Conservation (phyloP, 2,113 vertebrate genomes). For the Columba livia region DNA sequence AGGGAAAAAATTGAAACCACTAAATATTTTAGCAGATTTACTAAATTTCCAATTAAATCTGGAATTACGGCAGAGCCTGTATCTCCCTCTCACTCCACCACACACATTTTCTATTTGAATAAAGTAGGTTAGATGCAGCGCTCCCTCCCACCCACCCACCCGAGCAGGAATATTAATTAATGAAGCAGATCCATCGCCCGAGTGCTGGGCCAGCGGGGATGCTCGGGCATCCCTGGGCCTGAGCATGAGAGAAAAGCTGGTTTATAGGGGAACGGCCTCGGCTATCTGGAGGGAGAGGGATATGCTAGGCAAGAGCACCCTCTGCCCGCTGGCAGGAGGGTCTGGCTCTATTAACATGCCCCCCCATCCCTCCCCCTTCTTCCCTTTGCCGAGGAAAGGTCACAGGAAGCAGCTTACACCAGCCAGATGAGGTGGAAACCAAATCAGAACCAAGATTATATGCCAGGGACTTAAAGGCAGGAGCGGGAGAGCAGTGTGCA, state of each 20-base stretch:
- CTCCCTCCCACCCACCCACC: constrained; percentile 12
- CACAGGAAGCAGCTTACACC: constrained; percentile 56
- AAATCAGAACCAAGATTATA: constrained; percentile 68
- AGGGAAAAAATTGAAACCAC: constrained; percentile 76
- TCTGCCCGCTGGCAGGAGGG: constrained; percentile 78
- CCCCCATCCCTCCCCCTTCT: constrained; percentile 46
- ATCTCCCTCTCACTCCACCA: constrained; percentile 54
- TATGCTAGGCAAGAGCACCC: constrained; percentile 79
- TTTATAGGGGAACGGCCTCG: not conserved
- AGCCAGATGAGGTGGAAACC: constrained; percentile 52
- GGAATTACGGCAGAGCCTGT: constrained; percentile 64
- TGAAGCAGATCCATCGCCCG: not conserved
- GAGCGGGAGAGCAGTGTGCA: not conserved
- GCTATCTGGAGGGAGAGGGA: constrained; percentile 55
- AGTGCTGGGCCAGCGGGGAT: not conserved
- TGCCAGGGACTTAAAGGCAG: constrained; percentile 41
- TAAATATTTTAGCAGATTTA: constrained; percentile 87
- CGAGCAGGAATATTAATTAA: constrained; percentile 25
- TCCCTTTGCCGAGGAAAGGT: constrained; percentile 48
- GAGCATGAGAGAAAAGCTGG: not conserved
- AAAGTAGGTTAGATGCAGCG: constrained; percentile 41
- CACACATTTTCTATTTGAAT: constrained; percentile 53
- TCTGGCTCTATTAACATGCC: constrained; percentile 60
- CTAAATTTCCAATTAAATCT: constrained; percentile 85
- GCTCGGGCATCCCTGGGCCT: constrained; percentile 19